Evolutionary conservation across 2,888 invertebrate genomes (phyloP).

Genomic region (Tenthredo livida): DNA sequence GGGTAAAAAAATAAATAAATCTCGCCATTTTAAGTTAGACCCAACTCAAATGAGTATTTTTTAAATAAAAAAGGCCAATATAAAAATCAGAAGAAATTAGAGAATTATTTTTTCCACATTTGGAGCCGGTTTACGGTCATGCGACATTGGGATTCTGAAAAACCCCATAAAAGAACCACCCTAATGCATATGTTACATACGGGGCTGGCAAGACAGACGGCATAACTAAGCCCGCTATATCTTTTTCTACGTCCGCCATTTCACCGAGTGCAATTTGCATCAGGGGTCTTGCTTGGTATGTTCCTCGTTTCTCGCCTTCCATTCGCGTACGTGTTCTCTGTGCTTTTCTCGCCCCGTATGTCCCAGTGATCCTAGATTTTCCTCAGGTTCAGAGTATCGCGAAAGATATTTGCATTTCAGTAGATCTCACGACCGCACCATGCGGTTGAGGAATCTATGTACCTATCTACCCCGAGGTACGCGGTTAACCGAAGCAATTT

Average conservation of each 20-base stretch:
- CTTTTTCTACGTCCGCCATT: constrained; percentile 13
- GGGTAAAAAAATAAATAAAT: too few relatives aligned
- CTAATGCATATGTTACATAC: too few relatives aligned
- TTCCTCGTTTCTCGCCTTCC: constrained; percentile 33
- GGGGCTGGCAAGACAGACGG: neutral
- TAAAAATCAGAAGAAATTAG: too few relatives aligned
- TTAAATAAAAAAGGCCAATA: too few relatives aligned
- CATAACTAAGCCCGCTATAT: constrained; percentile 16
- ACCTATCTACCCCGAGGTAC: neutral
- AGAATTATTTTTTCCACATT: too few relatives aligned
- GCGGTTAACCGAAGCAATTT: constrained; percentile 19
- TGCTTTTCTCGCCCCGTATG: constrained; percentile 18
- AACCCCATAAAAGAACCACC: too few relatives aligned
- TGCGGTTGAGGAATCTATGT: constrained; percentile 12
- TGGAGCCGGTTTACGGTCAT: too few relatives aligned
- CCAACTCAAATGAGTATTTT: too few relatives aligned
- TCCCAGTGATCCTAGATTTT: constrained; percentile 44
- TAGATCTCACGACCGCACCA: constrained; percentile 8
- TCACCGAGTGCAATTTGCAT: constrained; percentile 44
- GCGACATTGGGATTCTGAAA: too few relatives aligned
- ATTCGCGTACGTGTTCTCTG: constrained; percentile 27
- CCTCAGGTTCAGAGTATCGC: constrained; percentile 40
- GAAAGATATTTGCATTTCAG: constrained; percentile 43
- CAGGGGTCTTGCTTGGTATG: constrained; percentile 20
- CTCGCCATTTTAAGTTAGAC: too few relatives aligned